These are phyloP conservation scores for Dicyrtoma fusca DNA, from an alignment of 2,888 invertebrate species.

Conservation along the genomic window DNA sequence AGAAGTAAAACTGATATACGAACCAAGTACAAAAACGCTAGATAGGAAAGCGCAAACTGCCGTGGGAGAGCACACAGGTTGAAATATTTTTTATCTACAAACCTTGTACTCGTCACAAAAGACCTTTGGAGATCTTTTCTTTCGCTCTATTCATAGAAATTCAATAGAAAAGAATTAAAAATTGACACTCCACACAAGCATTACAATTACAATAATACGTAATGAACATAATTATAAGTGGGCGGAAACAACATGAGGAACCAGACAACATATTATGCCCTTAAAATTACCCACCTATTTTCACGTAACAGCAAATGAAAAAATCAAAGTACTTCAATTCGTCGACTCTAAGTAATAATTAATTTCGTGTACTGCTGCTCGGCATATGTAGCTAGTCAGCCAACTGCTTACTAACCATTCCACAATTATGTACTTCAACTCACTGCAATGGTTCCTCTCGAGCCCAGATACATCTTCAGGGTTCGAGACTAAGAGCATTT, in stretches of 20 bases:
- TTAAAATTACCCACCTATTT: slow-evolving; percentile 22
- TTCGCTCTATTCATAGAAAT: slow-evolving; percentile 40
- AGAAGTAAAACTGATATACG: no score
- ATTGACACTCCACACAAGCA: slow-evolving; percentile 52
- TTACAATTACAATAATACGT: slow-evolving; percentile 37
- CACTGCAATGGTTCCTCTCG: no score
- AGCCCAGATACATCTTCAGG: no score
- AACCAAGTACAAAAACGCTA: no score
- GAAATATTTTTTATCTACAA: slow-evolving; percentile 29
- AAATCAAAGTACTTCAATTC: neutral
- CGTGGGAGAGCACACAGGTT: slow-evolving; percentile 27
- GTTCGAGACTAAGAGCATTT: no score
- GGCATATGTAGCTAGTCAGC: no score
- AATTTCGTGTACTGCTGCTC: no score
- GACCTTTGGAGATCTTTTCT: slow-evolving; percentile 27
- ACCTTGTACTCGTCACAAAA: slow-evolving; percentile 31
- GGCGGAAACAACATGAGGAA: slow-evolving; percentile 1
- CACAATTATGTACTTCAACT: no score
- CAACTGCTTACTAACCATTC: no score
- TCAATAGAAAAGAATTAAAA: slow-evolving; percentile 51
- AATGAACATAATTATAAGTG: slow-evolving; percentile 32
- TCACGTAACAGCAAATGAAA: slow-evolving; percentile 2
- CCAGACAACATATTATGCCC: slow-evolving; percentile 13
- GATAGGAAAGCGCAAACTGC: no score
- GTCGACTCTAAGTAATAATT: neutral